Percentiles rank a stretch among this genome's conserved stretches.
These are phyloP conservation scores for Triops cancriformis DNA, from an alignment of 1,140 invertebrate genomes.

Conservation along the genomic window DNA sequence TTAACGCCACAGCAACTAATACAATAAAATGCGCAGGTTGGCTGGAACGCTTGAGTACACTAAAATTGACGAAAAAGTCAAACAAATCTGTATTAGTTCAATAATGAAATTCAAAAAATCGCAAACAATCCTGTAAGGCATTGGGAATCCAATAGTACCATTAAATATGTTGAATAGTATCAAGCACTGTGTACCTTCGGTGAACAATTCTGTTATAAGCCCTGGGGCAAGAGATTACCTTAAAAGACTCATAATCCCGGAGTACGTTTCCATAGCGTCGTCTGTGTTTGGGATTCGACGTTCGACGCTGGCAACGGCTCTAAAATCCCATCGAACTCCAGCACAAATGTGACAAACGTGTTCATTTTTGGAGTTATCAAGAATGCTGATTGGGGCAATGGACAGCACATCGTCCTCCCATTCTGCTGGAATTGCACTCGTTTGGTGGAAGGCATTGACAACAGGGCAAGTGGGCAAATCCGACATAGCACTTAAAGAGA, in stretches of 20 bases:
- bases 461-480: slow-evolving; percentile 18
- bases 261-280: slow-evolving; percentile 1
- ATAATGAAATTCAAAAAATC: not conserved
- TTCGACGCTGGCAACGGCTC: not conserved
- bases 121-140: too few relatives aligned
- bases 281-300: not conserved
- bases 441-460: not conserved
- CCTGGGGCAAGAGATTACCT: not conserved
- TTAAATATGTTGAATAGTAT: too few relatives aligned
- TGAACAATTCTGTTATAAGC: too few relatives aligned
- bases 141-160: too few relatives aligned
- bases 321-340: not conserved
- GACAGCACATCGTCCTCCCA: slow-evolving; percentile 16
- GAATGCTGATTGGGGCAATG: not conserved
- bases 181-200: too few relatives aligned
- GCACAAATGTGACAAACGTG: not conserved
- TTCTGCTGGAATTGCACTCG: not conserved
- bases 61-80: slow-evolving; percentile 37
- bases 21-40: slow-evolving; percentile 66
- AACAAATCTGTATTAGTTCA: not conserved
- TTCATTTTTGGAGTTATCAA: not conserved
- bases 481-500: slow-evolving; percentile 19
- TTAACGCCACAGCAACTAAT: slow-evolving; percentile 51
- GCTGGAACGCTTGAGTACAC: slow-evolving; percentile 56
- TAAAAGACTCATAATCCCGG: not conserved